phyloP scores from a whole-genome alignment of 1,140 invertebrate genomes.

The Eulimnadia texana region DNA sequence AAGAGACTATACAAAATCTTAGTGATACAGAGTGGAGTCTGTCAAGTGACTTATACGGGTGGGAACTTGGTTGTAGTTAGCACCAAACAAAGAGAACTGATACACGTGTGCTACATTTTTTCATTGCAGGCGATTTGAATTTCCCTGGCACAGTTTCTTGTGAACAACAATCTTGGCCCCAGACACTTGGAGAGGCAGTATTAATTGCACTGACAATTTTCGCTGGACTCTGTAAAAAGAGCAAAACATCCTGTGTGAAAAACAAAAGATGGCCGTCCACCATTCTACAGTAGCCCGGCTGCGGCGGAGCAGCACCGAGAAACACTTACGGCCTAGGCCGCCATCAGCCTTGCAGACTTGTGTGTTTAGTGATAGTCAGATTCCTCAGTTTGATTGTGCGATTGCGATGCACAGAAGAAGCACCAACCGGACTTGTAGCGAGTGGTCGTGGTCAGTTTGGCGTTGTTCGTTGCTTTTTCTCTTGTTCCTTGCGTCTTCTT shows the following conservation, averaged over 20 bases:
- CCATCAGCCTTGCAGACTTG: no score
- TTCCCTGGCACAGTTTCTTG: neutral
- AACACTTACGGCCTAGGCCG: no score
- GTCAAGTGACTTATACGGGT: no score
- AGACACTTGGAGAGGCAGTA: neutral
- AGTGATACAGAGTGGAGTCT: no score
- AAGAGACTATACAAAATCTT: no score
- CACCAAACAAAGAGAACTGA: neutral
- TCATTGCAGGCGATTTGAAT: neutral
- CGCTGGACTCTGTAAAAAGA: neutral
- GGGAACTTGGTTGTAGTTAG: no score
- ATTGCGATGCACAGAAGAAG: neutral
- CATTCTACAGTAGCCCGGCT: no score
- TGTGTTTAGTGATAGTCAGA: no score
- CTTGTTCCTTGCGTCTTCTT: neutral
- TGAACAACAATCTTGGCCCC: neutral
- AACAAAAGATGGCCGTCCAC: no score
- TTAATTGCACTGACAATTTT: neutral
- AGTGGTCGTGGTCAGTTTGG: neutral
- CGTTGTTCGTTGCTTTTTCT: neutral
- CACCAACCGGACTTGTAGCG: neutral
- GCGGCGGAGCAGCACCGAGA: no score
- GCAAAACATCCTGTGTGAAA: neutral
- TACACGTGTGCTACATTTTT: neutral
- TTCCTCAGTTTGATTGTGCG: neutral